Percentiles rank a stretch among this genome's conserved stretches.
phyloP scores from a whole-genome alignment of 2,888 invertebrate species.

The Lymantria monacha region DNA sequence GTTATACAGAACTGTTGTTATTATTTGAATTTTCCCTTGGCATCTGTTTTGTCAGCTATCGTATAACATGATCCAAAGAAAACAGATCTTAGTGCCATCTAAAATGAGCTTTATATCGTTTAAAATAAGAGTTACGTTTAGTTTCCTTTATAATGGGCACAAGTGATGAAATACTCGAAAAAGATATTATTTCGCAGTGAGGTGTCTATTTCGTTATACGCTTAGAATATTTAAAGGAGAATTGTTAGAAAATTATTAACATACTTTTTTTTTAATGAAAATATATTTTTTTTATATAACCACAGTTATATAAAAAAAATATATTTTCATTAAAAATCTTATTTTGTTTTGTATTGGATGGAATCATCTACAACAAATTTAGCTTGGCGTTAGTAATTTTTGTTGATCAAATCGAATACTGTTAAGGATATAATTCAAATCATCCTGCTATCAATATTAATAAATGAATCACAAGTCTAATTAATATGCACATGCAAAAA shows the following conservation, averaged over 20 bases:
- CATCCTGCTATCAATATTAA: too few relatives aligned
- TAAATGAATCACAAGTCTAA: too few relatives aligned
- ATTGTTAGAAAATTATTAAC: constrained; percentile 11
- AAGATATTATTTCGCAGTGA: constrained; percentile 13
- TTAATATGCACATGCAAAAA: too few relatives aligned
- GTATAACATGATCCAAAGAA: constrained; percentile 9
- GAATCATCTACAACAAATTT: too few relatives aligned
- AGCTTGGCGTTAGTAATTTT: too few relatives aligned
- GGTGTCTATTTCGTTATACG: constrained; percentile 26
- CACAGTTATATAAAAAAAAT: neutral
- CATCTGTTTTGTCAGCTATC: constrained; percentile 1
- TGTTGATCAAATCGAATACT: too few relatives aligned
- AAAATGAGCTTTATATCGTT: constrained; percentile 10
- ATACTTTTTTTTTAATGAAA: too few relatives aligned
- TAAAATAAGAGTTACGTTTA: constrained; percentile 1
- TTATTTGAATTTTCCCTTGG: constrained; percentile 25
- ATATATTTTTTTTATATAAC: too few relatives aligned
- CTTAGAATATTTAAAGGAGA: constrained; percentile 14
- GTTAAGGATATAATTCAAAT: too few relatives aligned
- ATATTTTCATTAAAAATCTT: constrained; percentile 1
- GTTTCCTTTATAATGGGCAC: neutral
- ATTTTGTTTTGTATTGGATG: too few relatives aligned
- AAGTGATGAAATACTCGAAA: constrained; percentile 11
- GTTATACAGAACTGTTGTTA: constrained; percentile 9
- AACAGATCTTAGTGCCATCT: constrained; percentile 2